A percentile compares a stretch with the other conserved stretches of the same genome.
These are phyloP conservation scores for Epsilonema sp. DNA, from an alignment of 2,888 invertebrate species.

Conservation along the genomic window DNA sequence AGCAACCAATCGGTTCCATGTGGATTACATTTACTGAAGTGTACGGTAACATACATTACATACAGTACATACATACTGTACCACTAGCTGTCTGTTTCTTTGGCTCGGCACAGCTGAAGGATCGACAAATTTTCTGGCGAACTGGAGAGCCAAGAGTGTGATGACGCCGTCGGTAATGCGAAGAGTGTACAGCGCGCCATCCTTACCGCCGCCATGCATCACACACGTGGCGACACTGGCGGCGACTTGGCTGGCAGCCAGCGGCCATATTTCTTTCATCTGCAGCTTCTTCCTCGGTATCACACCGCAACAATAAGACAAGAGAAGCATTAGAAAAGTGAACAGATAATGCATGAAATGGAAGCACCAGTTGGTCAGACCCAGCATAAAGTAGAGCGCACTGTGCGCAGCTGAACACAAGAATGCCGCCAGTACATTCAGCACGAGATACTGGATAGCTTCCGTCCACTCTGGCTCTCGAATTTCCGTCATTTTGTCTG, in stretches of 20 bases:
- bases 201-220: neutral
- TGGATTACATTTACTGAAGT: too few relatives aligned
- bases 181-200: conserved; percentile 1
- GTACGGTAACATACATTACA: too few relatives aligned
- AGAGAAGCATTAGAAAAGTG: neutral
- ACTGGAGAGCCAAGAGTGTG: neutral
- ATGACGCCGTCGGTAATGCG: neutral
- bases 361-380: neutral
- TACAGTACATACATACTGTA: too few relatives aligned
- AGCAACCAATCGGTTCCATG: too few relatives aligned
- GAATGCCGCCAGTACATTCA: too few relatives aligned
- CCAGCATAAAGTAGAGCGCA: neutral
- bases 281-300: neutral
- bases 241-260: neutral
- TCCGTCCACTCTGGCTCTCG: too few relatives aligned
- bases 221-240: neutral
- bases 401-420: neutral
- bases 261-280: neutral
- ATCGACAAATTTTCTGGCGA: too few relatives aligned
- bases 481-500: too few relatives aligned
- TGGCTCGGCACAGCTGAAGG: too few relatives aligned
- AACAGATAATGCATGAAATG: neutral
- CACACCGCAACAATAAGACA: neutral
- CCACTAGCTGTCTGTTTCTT: too few relatives aligned
- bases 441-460: too few relatives aligned